phyloP scores from a whole-genome alignment of 2,888 invertebrate species.

The Adelphocoris suturalis region DNA sequence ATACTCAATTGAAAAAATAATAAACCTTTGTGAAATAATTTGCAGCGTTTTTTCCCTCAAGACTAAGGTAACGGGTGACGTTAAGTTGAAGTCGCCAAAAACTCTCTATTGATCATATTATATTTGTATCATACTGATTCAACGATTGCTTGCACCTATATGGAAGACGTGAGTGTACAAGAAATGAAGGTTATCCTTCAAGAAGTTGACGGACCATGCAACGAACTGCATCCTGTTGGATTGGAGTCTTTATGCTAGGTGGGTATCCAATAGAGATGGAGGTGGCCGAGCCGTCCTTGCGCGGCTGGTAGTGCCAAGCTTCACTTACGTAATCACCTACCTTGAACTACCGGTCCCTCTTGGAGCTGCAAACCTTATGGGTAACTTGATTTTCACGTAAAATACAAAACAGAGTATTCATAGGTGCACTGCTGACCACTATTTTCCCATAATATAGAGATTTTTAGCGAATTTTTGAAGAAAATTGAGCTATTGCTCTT shows the following conservation, averaged over 20 bases:
- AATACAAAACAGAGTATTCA: background rate
- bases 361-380: constrained; percentile 39
- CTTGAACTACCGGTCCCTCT: constrained; percentile 48
- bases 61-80: too few relatives aligned
- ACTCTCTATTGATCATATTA: too few relatives aligned
- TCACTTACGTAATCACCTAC: constrained; percentile 31
- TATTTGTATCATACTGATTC: too few relatives aligned
- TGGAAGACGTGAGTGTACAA: too few relatives aligned
- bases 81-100: too few relatives aligned
- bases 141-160: too few relatives aligned
- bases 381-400: background rate
- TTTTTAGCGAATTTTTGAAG: too few relatives aligned
- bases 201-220: background rate
- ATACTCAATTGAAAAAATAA: too few relatives aligned
- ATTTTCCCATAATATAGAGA: too few relatives aligned
- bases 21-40: too few relatives aligned
- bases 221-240: background rate
- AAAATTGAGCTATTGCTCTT: too few relatives aligned
- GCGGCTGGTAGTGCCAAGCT: constrained; percentile 44
- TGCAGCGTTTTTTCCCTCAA: too few relatives aligned
- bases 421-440: background rate
- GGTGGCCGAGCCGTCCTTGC: constrained; percentile 44
- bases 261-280: constrained; percentile 4
- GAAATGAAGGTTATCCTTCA: background rate
- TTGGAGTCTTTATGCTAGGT: background rate